These are phyloP conservation scores for Spisula solida DNA, from an alignment of 2,888 invertebrate species.

Conservation along the genomic window DNA sequence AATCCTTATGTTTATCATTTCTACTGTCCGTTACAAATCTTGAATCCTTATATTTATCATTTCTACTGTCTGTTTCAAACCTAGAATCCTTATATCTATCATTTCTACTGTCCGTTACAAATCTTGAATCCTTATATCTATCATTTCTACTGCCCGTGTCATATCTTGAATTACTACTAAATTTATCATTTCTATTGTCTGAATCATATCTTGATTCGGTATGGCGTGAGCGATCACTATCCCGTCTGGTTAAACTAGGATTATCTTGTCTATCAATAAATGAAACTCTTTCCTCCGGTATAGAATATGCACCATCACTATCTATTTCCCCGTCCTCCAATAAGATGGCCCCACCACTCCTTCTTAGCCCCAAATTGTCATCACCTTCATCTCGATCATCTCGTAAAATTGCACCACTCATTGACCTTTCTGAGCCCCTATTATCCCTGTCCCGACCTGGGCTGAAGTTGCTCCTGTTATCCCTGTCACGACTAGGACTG, in stretches of 20 bases:
- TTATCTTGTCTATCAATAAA: background rate
- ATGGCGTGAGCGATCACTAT: background rate
- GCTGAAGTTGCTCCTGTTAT: background rate
- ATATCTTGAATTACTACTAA: background rate
- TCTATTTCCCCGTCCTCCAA: constrained; percentile 41
- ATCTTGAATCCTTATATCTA: constrained; percentile 1
- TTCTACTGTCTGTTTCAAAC: no score
- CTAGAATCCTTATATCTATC: background rate
- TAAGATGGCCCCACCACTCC: background rate
- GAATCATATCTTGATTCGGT: background rate
- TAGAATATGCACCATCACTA: constrained; percentile 7
- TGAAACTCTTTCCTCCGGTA: background rate
- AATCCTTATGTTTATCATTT: background rate
- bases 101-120: no score
- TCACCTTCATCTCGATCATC: constrained; percentile 28
- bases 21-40: background rate
- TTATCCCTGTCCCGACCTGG: background rate
- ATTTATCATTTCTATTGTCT: background rate
- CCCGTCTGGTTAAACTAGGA: background rate
- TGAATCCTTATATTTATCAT: background rate
- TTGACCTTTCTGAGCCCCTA: background rate
- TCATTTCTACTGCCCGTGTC: background rate
- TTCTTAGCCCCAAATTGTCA: background rate
- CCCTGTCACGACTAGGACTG: background rate
- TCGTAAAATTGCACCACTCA: constrained; percentile 24